A percentile compares a stretch with the other conserved stretches of the same genome.
phyloP scores from a whole-genome alignment of 2,113 vertebrate genomes.

The Ailuropoda melanoleuca region DNA sequence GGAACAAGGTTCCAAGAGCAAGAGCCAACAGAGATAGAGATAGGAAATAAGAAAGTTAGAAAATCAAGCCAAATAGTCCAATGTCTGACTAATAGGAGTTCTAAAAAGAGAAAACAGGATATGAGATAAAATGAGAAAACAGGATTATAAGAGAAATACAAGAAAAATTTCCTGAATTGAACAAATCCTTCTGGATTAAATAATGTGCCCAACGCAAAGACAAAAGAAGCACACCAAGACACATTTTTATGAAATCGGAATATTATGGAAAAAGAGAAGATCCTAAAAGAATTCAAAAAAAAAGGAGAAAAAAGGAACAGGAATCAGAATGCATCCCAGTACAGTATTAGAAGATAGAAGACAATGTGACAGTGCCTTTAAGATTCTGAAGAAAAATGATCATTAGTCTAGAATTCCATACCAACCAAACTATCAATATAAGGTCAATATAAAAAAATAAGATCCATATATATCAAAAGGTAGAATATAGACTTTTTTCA shows the following conservation, averaged over 20 bases:
- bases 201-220: background rate
- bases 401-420: background rate
- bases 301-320: background rate
- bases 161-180: background rate
- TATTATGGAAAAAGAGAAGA: background rate
- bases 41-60: conserved; percentile 37
- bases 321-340: background rate
- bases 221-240: background rate
- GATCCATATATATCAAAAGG: background rate
- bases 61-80: background rate
- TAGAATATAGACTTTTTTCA: background rate
- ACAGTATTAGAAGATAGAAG: background rate
- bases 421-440: background rate
- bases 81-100: conserved; percentile 24
- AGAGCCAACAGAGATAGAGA: background rate
- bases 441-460: background rate
- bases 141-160: background rate
- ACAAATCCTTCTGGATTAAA: background rate
- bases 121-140: background rate
- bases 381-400: background rate
- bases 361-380: background rate
- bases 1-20: conserved; percentile 2
- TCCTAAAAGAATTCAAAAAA: background rate
- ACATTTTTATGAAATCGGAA: background rate
- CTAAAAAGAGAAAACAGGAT: background rate